Evolutionary conservation across 2,888 invertebrate genomes (phyloP).

Genomic region (Eupithecia centaureata): DNA sequence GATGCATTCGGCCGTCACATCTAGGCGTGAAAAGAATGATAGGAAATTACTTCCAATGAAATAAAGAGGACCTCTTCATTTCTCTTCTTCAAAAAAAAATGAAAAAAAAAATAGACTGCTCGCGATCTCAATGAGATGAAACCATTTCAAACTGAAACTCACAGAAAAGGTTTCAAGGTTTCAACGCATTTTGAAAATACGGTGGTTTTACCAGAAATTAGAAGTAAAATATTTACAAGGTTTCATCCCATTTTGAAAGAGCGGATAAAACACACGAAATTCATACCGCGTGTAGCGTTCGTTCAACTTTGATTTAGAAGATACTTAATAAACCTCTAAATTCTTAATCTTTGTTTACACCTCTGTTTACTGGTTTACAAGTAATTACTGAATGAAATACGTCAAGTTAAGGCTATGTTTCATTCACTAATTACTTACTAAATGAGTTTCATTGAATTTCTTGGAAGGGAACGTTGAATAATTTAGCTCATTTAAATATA

Average conservation of each 20-base stretch:
- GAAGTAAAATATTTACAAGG: background rate
- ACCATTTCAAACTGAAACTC: too few relatives aligned
- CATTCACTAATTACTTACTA: background rate
- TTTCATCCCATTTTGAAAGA: background rate
- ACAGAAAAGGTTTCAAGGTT: too few relatives aligned
- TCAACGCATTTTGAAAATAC: background rate
- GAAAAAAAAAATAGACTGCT: too few relatives aligned
- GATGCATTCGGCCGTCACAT: too few relatives aligned
- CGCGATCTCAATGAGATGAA: too few relatives aligned
- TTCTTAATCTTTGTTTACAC: background rate
- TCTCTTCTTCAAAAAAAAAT: too few relatives aligned
- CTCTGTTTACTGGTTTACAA: conserved; percentile 6
- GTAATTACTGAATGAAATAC: conserved; percentile 11
- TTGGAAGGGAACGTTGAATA: background rate
- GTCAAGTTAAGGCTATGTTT: conserved; percentile 9
- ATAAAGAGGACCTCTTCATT: too few relatives aligned
- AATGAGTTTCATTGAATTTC: conserved; percentile 1
- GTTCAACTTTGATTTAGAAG: background rate
- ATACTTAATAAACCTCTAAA: background rate
- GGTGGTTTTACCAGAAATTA: background rate
- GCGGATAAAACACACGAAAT: background rate
- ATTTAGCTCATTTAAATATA: background rate
- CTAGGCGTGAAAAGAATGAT: too few relatives aligned
- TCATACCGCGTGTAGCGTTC: background rate
- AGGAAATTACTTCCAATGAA: too few relatives aligned